Evolutionary conservation across 2,797 vertebrate species (phyloP).

Genomic region (Perdix hodgsoniae): DNA sequence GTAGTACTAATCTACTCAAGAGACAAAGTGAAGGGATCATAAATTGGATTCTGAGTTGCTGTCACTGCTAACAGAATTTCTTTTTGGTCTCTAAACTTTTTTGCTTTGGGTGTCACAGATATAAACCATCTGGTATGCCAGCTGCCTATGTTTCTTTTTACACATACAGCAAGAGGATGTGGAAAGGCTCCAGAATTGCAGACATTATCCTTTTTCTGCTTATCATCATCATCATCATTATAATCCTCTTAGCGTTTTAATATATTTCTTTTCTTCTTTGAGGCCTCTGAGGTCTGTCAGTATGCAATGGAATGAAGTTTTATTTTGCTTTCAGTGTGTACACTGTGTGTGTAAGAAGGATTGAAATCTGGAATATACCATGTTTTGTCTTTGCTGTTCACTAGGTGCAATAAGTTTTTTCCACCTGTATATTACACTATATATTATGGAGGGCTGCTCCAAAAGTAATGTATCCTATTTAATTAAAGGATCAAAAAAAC

Average conservation of each 20-base stretch:
- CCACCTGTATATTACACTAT: not conserved
- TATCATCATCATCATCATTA: slow-evolving; percentile 60
- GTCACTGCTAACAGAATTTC: slow-evolving; percentile 56
- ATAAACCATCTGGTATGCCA: slow-evolving; percentile 79
- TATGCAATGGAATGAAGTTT: not conserved
- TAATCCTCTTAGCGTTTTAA: slow-evolving; percentile 57
- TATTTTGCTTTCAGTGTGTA: not conserved
- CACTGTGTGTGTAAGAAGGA: slow-evolving; percentile 10
- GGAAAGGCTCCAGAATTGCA: slow-evolving; percentile 62
- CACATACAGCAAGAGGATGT: slow-evolving; percentile 21
- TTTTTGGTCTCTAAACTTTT: slow-evolving; percentile 57
- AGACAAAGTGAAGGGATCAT: slow-evolving; percentile 52
- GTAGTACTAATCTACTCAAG: slow-evolving; percentile 54
- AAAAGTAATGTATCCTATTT: no score
- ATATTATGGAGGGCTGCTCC: no score
- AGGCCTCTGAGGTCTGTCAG: not conserved
- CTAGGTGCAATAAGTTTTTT: slow-evolving; percentile 11
- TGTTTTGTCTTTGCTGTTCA: not conserved
- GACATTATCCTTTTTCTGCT: slow-evolving; percentile 62
- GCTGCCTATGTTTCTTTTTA: slow-evolving; percentile 68
- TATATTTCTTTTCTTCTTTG: slow-evolving; percentile 37
- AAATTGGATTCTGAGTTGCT: slow-evolving; percentile 65
- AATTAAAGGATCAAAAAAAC: no score
- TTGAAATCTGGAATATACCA: slow-evolving; percentile 18
- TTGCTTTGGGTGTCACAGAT: slow-evolving; percentile 72